These are phyloP conservation scores for Corella eumyota DNA, from an alignment of 23 tunicate genomes.

Conservation along the genomic window DNA sequence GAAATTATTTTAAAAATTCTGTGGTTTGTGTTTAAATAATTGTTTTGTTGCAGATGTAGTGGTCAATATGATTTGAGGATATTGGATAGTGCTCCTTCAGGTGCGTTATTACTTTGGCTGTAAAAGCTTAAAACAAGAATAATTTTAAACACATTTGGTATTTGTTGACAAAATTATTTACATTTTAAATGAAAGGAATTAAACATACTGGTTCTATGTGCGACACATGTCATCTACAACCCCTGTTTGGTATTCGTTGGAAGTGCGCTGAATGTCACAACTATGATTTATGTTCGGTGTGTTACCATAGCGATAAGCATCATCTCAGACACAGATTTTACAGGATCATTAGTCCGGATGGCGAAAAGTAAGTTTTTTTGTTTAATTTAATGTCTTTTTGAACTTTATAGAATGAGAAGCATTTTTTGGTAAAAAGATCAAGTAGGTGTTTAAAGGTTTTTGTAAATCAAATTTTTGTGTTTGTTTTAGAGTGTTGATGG, in stretches of 20 bases:
- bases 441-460: too few relatives aligned
- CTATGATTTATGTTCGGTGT: conserved; percentile 95
- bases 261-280: conserved; percentile 98
- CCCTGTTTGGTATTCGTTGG: conserved; percentile 98
- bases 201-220: conserved; percentile 97
- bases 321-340: conserved; percentile 88
- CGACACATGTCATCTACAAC: conserved; percentile 96
- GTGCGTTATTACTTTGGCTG: conserved; percentile 9
- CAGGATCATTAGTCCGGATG: conserved; percentile 84
- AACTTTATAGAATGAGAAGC: too few relatives aligned
- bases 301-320: conserved; percentile 99
- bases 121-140: not conserved
- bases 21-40: not conserved
- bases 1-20: not conserved
- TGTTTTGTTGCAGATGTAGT: too few relatives aligned
- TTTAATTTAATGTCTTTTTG: not conserved
- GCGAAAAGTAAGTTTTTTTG: conserved; percentile 39
- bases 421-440: too few relatives aligned
- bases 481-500: conserved; percentile 61
- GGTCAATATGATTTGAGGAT: conserved; percentile 92
- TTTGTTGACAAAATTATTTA: too few relatives aligned
- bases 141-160: not conserved
- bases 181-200: conserved; percentile 28
- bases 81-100: conserved; percentile 94
- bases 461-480: too few relatives aligned